A percentile compares a stretch with the other conserved stretches of the same genome.
Conservation (phyloP, 2,888 invertebrate genomes). For the Pollenia labialis region DNA sequence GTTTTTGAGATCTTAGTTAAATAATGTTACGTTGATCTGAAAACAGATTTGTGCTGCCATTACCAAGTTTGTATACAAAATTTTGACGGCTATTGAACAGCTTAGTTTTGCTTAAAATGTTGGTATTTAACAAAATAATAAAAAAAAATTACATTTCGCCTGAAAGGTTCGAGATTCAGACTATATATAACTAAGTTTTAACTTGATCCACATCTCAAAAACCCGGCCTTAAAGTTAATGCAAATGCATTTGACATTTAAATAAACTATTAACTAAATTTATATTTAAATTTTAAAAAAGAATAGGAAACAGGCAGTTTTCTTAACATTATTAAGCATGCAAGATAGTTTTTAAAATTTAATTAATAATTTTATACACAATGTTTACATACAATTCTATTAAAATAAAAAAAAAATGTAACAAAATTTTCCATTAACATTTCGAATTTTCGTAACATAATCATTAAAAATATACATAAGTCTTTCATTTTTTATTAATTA, state of each 20-base stretch:
- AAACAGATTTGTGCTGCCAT: too few species aligned
- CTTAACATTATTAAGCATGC: conserved; percentile 24
- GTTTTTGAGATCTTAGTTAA: too few species aligned
- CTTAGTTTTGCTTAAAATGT: too few species aligned
- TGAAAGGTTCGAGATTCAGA: too few species aligned
- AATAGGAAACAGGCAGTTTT: not conserved
- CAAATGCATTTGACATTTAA: not conserved
- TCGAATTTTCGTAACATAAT: not conserved
- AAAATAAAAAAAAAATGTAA: not conserved
- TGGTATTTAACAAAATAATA: too few species aligned
- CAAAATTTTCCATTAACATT: not conserved
- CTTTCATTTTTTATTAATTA: not conserved
- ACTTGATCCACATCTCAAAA: too few species aligned
- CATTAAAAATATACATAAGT: conserved; percentile 4
- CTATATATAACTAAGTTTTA: too few species aligned
- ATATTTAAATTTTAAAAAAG: not conserved
- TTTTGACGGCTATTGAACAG: too few species aligned
- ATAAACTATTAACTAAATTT: conserved; percentile 8
- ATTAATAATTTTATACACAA: not conserved
- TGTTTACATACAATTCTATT: conserved; percentile 16
- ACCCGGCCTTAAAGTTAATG: too few species aligned
- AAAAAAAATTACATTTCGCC: too few species aligned
- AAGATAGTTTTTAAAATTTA: not conserved
- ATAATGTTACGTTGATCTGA: too few species aligned
- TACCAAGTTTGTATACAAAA: too few species aligned